These are phyloP conservation scores for Myotis myotis DNA, from an alignment of 2,797 vertebrate species.

Conservation along the genomic window DNA sequence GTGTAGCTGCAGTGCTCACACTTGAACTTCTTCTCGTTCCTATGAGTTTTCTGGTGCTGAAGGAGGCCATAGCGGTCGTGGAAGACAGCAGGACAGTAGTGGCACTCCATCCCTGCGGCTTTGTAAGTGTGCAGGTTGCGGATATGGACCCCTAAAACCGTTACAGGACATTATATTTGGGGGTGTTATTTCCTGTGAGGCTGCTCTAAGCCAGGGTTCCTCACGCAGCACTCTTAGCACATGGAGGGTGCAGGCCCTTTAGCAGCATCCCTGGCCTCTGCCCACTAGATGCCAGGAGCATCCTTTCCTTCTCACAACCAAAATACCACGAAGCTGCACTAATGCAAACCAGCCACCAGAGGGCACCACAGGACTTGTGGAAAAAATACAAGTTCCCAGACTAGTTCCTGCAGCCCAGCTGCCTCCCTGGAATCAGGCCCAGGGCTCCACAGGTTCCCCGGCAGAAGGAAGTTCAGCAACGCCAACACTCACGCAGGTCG, in stretches of 20 bases:
- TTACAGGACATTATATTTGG: rapidly evolving
- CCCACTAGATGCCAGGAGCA: background rate
- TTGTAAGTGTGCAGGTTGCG: conserved; percentile 75
- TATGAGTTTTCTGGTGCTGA: conserved; percentile 81
- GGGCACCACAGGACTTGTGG: conserved; percentile 73
- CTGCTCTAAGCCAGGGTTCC: rapidly evolving
- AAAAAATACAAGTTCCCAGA: background rate
- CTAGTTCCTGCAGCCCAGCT: rapidly evolving
- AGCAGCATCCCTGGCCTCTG: background rate
- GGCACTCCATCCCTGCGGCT: conserved; percentile 74
- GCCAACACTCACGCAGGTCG: conserved; percentile 80
- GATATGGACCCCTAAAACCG: conserved; percentile 76
- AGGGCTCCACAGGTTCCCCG: background rate
- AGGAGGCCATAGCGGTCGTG: conserved; percentile 75
- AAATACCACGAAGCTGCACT: background rate
- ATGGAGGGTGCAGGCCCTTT: rapidly evolving
- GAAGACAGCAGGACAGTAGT: conserved; percentile 71
- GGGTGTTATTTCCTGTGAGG: rapidly evolving
- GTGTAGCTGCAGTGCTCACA: conserved; percentile 74
- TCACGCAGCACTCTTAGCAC: rapidly evolving
- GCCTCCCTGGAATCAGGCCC: rapidly evolving
- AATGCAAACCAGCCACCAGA: conserved; percentile 73
- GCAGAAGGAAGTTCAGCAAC: rapidly evolving
- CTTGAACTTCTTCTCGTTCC: conserved; percentile 71
- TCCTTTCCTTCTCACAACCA: background rate